A percentile compares a stretch with the other conserved stretches of the same genome.
Conservation (phyloP, 2,797 vertebrate genomes). For the Rhabdophis nuchalis region DNA sequence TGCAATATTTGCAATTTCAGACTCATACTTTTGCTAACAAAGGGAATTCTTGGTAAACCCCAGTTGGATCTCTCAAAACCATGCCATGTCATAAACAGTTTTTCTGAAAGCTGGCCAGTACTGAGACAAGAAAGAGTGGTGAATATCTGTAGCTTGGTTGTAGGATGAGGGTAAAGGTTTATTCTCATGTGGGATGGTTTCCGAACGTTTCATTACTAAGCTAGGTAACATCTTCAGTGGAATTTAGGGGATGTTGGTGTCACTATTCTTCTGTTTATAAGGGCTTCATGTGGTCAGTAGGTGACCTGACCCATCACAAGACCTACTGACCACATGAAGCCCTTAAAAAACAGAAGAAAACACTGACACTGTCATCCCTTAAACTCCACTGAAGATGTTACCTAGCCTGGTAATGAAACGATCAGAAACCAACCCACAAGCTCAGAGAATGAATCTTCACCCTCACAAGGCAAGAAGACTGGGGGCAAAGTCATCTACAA, state of each 20-base stretch:
- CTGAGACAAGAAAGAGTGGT: neutral
- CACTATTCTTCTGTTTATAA: neutral
- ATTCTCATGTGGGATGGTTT: neutral
- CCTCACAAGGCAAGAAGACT: neutral
- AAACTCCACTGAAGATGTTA: neutral
- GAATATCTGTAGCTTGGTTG: neutral
- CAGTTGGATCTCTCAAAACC: neutral
- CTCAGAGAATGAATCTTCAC: neutral
- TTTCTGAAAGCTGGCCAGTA: conserved; percentile 24
- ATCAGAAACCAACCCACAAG: neutral
- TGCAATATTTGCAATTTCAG: conserved; percentile 42
- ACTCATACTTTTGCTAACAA: conserved; percentile 42
- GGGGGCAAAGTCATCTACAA: neutral
- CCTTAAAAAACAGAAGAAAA: neutral
- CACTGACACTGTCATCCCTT: neutral
- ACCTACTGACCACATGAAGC: neutral
- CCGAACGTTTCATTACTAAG: neutral
- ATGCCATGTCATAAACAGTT: conserved; percentile 10
- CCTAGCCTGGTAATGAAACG: too few species aligned
- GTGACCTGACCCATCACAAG: neutral
- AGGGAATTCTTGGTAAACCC: conserved; percentile 48
- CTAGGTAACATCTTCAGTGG: neutral
- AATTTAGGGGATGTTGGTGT: neutral
- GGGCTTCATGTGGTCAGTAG: neutral
- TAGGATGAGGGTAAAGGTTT: neutral